Conservation (phyloP, 2,113 vertebrate genomes). For the Thamnaconus septentrionalis region DNA sequence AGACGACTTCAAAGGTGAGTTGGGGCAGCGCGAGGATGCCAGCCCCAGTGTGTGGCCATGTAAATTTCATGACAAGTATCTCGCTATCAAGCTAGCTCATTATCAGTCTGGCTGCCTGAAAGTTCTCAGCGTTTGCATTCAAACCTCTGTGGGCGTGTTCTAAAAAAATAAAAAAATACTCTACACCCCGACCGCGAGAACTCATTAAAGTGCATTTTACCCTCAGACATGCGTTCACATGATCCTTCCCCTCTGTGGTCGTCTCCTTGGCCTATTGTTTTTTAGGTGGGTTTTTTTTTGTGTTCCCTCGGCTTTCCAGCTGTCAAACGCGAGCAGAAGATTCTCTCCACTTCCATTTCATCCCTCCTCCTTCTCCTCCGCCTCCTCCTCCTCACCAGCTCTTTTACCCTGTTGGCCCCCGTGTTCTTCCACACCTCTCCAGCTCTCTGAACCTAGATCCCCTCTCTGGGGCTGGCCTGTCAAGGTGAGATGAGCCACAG, state of each 20-base stretch:
- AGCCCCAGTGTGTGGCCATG: conserved; percentile 46
- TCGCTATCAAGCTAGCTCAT: conserved; percentile 19
- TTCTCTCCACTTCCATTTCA: conserved; percentile 8
- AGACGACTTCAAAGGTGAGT: conserved; percentile 68
- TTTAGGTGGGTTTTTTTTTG: not conserved
- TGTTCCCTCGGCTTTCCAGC: conserved; percentile 36
- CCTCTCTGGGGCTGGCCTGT: conserved; percentile 55
- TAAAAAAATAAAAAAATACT: conserved; percentile 7
- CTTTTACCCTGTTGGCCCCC: conserved; percentile 27
- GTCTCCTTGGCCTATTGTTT: conserved; percentile 34
- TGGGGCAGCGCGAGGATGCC: conserved; percentile 36
- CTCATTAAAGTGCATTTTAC: conserved; percentile 30
- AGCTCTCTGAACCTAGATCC: conserved; percentile 49
- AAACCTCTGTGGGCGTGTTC: conserved; percentile 1
- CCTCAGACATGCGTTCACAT: conserved; percentile 10
- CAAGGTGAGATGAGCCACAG: conserved; percentile 52
- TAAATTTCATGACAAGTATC: conserved; percentile 59
- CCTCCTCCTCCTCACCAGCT: conserved; percentile 26
- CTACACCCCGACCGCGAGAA: not conserved
- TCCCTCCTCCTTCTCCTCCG: conserved; percentile 29
- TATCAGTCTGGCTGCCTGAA: conserved; percentile 16
- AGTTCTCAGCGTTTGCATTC: conserved; percentile 5
- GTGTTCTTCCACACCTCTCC: conserved; percentile 32
- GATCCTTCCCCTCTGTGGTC: conserved; percentile 24
- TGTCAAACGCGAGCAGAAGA: conserved; percentile 48